These are phyloP conservation scores for Nineta flava DNA, from an alignment of 2,888 invertebrate species.

Conservation along the genomic window DNA sequence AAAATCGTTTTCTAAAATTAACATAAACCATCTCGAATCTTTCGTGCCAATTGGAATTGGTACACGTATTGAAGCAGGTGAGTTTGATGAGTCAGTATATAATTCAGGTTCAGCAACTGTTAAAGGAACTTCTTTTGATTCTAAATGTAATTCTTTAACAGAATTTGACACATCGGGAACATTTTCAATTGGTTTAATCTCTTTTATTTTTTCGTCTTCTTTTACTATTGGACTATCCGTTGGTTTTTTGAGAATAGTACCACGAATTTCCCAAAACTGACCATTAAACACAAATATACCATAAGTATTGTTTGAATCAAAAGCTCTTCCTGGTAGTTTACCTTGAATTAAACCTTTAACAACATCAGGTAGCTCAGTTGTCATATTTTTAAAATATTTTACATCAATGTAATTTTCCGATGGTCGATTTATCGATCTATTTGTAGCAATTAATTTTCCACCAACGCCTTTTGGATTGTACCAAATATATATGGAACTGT, in stretches of 20 bases:
- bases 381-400: neutral
- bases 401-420: slow-evolving; percentile 7
- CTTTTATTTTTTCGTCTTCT: neutral
- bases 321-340: neutral
- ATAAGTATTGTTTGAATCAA: slow-evolving; percentile 7
- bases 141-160: neutral
- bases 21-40: slow-evolving; percentile 36
- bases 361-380: slow-evolving; percentile 9
- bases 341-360: slow-evolving; percentile 9
- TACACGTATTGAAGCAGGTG: slow-evolving; percentile 20
- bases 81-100: neutral
- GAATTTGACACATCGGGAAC: neutral
- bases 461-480: slow-evolving; percentile 9
- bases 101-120: slow-evolving; percentile 20
- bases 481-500: slow-evolving; percentile 15
- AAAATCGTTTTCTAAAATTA: slow-evolving; percentile 37
- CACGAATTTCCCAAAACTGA: slow-evolving; percentile 11
- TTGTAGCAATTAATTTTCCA: slow-evolving; percentile 8
- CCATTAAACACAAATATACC: slow-evolving; percentile 12
- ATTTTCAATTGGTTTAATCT: neutral
- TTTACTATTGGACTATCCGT: neutral
- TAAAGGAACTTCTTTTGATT: slow-evolving; percentile 8
- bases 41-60: slow-evolving; percentile 16
- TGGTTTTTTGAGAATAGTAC: slow-evolving; percentile 8
- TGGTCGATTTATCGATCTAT: slow-evolving; percentile 3